phyloP scores from a whole-genome alignment of 30 jellyfish, hydroid and myxozoan genomes.

The Turritopsis dohrnii region DNA sequence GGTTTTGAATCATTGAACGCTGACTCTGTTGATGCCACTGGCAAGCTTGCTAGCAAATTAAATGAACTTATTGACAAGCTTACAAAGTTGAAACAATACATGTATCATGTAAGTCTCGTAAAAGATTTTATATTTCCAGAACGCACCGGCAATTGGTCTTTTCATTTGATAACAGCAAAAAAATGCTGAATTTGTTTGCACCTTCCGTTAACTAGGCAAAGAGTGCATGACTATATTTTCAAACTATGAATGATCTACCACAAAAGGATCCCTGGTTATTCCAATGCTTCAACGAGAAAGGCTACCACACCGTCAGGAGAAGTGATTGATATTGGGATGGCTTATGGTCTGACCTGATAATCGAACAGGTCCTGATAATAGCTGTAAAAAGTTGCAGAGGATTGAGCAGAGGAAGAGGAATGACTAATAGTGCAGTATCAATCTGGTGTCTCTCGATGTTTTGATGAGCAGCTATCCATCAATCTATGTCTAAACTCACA shows the following conservation, averaged over 20 bases:
- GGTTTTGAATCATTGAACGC: not conserved
- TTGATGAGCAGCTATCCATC: constrained; percentile 1
- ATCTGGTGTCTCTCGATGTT: constrained; percentile 7
- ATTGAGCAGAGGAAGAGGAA: constrained; percentile 46
- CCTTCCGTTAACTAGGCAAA: constrained; percentile 47
- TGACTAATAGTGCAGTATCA: constrained; percentile 27
- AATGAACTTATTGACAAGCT: not conserved
- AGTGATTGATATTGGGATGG: no score
- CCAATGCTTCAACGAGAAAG: constrained; percentile 37
- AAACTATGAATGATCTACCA: constrained; percentile 43
- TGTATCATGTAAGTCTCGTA: constrained; percentile 27
- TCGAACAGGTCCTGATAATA: constrained; percentile 50
- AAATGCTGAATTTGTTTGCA: constrained; percentile 50
- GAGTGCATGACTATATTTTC: constrained; percentile 42
- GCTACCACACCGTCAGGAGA: constrained; percentile 43
- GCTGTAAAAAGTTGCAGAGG: constrained; percentile 37
- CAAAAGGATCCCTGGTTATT: constrained; percentile 23
- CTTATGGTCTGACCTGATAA: constrained; percentile 50
- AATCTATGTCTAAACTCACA: constrained; percentile 8
- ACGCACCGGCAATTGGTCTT: constrained; percentile 43
- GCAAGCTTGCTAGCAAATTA: not conserved
- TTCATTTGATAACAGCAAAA: constrained; percentile 36
- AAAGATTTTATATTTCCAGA: constrained; percentile 39
- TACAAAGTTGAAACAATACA: constrained; percentile 37
- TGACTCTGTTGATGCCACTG: not conserved